phyloP scores from a whole-genome alignment of 2,888 invertebrate genomes.

The Drosophila differens region DNA sequence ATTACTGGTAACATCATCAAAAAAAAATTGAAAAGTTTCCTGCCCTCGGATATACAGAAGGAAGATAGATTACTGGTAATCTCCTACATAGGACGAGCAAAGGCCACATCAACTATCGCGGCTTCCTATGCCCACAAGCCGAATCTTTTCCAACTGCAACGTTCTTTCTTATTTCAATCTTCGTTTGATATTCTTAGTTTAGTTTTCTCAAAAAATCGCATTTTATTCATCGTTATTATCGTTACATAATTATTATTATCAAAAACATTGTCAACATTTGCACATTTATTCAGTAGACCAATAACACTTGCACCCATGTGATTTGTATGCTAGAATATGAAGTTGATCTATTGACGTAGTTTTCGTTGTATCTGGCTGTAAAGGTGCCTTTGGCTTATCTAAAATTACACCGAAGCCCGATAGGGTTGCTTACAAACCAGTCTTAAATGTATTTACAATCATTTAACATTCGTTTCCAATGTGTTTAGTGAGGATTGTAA shows the following conservation, averaged over 20 bases:
- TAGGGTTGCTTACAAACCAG: slow-evolving; percentile 25
- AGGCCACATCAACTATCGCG: background rate
- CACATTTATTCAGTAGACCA: slow-evolving; percentile 37
- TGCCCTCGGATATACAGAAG: background rate
- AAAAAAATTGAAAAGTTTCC: background rate
- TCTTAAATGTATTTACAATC: slow-evolving; percentile 40
- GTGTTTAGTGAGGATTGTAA: slow-evolving; percentile 12
- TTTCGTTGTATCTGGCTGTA: slow-evolving; percentile 56
- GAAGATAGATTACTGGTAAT: background rate
- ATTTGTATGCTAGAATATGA: slow-evolving; percentile 27
- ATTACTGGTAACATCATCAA: background rate
- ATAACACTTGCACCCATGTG: slow-evolving; percentile 43
- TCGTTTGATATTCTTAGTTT: slow-evolving; percentile 1
- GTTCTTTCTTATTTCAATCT: background rate
- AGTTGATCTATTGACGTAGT: slow-evolving; percentile 10
- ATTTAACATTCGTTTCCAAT: slow-evolving; percentile 19
- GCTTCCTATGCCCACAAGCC: background rate
- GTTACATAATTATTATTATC: slow-evolving; percentile 64
- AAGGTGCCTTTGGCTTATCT: slow-evolving; percentile 57
- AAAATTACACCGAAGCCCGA: slow-evolving; percentile 18
- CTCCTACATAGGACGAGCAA: background rate
- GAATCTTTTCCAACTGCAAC: background rate
- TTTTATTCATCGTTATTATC: slow-evolving; percentile 66
- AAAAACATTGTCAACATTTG: slow-evolving; percentile 48
- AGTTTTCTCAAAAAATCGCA: slow-evolving; percentile 64